Evolutionary conservation across 2,888 invertebrate species (phyloP).

Genomic region (Eulithis prunata): DNA sequence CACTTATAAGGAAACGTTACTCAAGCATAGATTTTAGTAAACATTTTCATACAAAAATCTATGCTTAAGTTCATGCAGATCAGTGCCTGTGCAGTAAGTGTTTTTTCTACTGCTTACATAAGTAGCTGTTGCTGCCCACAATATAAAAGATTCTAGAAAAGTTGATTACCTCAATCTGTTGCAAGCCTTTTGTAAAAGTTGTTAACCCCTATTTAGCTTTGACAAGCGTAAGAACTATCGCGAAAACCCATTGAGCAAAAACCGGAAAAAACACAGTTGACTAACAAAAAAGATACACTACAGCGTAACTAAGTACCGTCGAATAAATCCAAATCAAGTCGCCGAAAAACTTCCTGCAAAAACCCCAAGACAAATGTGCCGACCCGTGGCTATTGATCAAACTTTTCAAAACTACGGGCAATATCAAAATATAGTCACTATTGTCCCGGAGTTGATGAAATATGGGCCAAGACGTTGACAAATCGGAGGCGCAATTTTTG

Average conservation of each 20-base stretch:
- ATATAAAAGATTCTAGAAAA: too few species aligned
- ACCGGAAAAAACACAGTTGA: slow-evolving; percentile 8
- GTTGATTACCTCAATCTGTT: too few species aligned
- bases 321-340: slow-evolving; percentile 51
- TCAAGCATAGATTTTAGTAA: too few species aligned
- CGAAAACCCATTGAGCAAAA: not conserved
- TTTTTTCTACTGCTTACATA: too few species aligned
- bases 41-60: too few species aligned
- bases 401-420: slow-evolving; percentile 70
- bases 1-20: too few species aligned
- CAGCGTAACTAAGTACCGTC: slow-evolving; percentile 30
- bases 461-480: slow-evolving; percentile 80
- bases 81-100: too few species aligned
- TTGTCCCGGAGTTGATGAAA: slow-evolving; percentile 80
- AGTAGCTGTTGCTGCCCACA: too few species aligned
- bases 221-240: too few species aligned
- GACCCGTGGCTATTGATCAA: slow-evolving; percentile 72
- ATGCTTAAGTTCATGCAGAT: too few species aligned
- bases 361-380: slow-evolving; percentile 57
- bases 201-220: too few species aligned
- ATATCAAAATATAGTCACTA: slow-evolving; percentile 82
- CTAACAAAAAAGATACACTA: slow-evolving; percentile 12
- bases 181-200: too few species aligned
- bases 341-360: slow-evolving; percentile 49
- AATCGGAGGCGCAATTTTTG: slow-evolving; percentile 54